These are phyloP conservation scores for Crotalus tigris DNA, from an alignment of 2,113 vertebrate genomes.

Conservation along the genomic window DNA sequence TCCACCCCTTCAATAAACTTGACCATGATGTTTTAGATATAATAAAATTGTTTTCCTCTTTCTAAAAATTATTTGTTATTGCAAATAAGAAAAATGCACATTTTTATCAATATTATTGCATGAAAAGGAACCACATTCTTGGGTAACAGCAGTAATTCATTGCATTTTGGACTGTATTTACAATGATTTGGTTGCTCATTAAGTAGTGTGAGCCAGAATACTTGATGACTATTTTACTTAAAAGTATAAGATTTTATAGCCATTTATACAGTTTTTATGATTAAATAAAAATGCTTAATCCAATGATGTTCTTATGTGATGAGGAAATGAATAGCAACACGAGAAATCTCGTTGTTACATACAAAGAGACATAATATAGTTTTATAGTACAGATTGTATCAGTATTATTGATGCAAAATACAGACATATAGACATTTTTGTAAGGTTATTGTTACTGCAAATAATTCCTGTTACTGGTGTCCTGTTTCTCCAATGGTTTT, in stretches of 20 bases:
- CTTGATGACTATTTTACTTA: conserved; percentile 41
- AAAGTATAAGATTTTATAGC: conserved; percentile 48
- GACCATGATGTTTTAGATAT: not conserved
- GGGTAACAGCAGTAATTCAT: conserved; percentile 47
- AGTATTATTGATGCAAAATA: conserved; percentile 36
- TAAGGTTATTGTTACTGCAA: not conserved
- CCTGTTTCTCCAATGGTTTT: conserved; percentile 21
- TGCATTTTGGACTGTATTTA: conserved; percentile 49
- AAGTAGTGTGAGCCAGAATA: conserved; percentile 45
- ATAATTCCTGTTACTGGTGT: not conserved
- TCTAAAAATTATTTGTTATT: conserved; percentile 18
- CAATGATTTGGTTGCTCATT: conserved; percentile 38
- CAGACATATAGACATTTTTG: conserved; percentile 4
- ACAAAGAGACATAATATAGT: conserved; percentile 1
- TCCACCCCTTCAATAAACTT: conserved; percentile 11
- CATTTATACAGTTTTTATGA: conserved; percentile 16
- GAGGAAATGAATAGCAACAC: conserved; percentile 33
- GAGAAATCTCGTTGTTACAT: conserved; percentile 16
- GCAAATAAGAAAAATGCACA: conserved; percentile 35
- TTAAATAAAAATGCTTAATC: not conserved
- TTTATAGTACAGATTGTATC: conserved; percentile 4
- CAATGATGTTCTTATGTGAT: conserved; percentile 35
- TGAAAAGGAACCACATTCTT: conserved; percentile 50
- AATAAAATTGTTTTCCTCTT: conserved; percentile 5
- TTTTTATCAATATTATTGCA: conserved; percentile 37